phyloP scores from a whole-genome alignment of 2,888 invertebrate genomes.

The Microctonus hyperodae region DNA sequence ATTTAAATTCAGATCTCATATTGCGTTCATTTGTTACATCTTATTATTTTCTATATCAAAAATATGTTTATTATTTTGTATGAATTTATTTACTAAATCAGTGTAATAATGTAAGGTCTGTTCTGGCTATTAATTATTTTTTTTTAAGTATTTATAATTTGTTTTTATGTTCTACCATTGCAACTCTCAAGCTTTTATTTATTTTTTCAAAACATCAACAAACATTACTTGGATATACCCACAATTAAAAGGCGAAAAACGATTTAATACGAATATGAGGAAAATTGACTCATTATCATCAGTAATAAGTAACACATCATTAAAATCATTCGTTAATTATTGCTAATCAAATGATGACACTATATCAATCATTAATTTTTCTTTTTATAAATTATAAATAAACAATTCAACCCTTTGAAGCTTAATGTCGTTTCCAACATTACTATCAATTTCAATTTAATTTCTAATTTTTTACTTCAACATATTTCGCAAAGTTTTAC shows the following conservation, averaged over 20 bases:
- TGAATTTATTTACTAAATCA: constrained; percentile 45
- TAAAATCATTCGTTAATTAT: constrained; percentile 8
- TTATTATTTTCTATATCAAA: constrained; percentile 51
- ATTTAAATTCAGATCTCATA: constrained; percentile 38
- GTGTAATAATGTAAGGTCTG: constrained; percentile 44
- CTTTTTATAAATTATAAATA: neutral
- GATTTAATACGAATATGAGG: constrained; percentile 21
- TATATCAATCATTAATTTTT: neutral
- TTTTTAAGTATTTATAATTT: constrained; percentile 25
- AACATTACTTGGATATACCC: constrained; percentile 19
- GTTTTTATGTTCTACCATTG: constrained; percentile 17
- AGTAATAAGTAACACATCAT: constrained; percentile 33
- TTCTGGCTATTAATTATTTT: constrained; percentile 43
- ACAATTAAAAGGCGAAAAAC: constrained; percentile 29
- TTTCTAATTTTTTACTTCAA: neutral
- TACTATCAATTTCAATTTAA: neutral
- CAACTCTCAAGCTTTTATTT: constrained; percentile 4
- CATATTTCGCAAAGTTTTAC: neutral
- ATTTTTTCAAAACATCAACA: constrained; percentile 12
- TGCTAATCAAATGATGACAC: neutral
- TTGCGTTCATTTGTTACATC: constrained; percentile 41
- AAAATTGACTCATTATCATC: constrained; percentile 31
- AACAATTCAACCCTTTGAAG: neutral
- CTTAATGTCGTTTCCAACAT: neutral
- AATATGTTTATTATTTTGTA: constrained; percentile 45